Percentiles rank a stretch among this genome's conserved stretches.
phyloP scores from a whole-genome alignment of 2,888 invertebrate genomes.

The Eretmocerus hayati region DNA sequence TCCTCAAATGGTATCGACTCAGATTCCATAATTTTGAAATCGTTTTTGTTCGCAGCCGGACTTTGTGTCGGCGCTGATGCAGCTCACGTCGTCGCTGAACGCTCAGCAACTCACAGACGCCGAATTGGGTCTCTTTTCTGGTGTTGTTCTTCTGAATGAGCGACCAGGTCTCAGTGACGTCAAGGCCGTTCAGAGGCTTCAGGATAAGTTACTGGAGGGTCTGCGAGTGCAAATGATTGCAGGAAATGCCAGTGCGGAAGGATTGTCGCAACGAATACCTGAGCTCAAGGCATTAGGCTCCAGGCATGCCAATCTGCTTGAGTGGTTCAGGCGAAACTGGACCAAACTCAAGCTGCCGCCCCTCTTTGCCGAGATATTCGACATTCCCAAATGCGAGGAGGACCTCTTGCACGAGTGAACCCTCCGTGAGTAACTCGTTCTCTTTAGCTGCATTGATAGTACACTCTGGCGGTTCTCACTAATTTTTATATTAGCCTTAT shows the following conservation, averaged over 20 bases:
- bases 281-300: conserved; percentile 75
- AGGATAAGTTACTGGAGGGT: conserved; percentile 81
- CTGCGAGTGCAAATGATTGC: conserved; percentile 63
- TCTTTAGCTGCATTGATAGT: no score
- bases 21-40: not conserved
- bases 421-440: no score
- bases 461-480: no score
- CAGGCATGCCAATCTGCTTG: conserved; percentile 75
- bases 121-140: conserved; percentile 84
- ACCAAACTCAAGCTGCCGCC: conserved; percentile 78
- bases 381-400: conserved; percentile 82
- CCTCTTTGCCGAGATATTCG: conserved; percentile 93
- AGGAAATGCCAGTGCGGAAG: conserved; percentile 26
- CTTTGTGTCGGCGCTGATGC: conserved; percentile 75
- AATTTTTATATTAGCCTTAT: no score
- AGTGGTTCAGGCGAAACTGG: conserved; percentile 90
- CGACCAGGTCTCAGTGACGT: conserved; percentile 74
- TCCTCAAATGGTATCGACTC: no score
- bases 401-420: no score
- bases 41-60: conserved; percentile 56
- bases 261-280: conserved; percentile 55
- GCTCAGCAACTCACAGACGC: conserved; percentile 76
- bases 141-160: conserved; percentile 75
- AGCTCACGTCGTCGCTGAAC: conserved; percentile 70
- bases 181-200: conserved; percentile 69